Evolutionary conservation across 2,113 vertebrate genomes (phyloP), one percentile per base, ranked within the genome.

Genomic region (Chinchilla lanigera): DNA sequence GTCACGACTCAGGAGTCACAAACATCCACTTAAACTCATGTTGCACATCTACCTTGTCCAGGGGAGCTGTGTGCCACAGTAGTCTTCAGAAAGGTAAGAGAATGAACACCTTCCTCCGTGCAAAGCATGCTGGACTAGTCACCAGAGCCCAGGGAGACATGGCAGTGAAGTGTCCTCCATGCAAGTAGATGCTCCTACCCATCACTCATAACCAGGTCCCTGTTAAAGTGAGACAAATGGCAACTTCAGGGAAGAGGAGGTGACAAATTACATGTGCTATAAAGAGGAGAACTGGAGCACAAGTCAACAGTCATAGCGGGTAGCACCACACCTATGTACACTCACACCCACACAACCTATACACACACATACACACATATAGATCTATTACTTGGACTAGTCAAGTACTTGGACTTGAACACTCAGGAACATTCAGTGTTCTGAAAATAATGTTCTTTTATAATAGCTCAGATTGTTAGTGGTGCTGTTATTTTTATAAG

Each of bases 1-100:
- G 35, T 30, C 14, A 9, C 75, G 61, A 61, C 7, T 26, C 14
- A 50, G 20, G 58, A 89, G 63, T 67, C 60, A 30, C 63, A 73
- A 77, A 86, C 9, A 2, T 78, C 80, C 60, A 35, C 38, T 91
- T 93, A 28, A 12, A 61, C 30, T 84, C 12, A 2, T 16, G 26
- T 7, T 35, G 20, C 30, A 35, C 19, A 56, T 16, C 67, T 0
- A 0, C 4, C 4, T 35, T 54, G 41, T 38, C 22, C 67, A 33
- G 0, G 0, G 16, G 28, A 9, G 4, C 38, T 90, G 54, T 28
- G 19, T 20, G 78, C 47, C 28, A 24, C 19, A 2, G 19, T 7
- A 69, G 9, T 50, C 12, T 60, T 94, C 30, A 6, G 26, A 90
- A 81, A 56, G 10, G 22, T 17, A 61, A 17, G 33, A 13, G 7